Base-by-base conservation (phyloP, 2,888 invertebrate genomes). In the Thyatira batis region DNA sequence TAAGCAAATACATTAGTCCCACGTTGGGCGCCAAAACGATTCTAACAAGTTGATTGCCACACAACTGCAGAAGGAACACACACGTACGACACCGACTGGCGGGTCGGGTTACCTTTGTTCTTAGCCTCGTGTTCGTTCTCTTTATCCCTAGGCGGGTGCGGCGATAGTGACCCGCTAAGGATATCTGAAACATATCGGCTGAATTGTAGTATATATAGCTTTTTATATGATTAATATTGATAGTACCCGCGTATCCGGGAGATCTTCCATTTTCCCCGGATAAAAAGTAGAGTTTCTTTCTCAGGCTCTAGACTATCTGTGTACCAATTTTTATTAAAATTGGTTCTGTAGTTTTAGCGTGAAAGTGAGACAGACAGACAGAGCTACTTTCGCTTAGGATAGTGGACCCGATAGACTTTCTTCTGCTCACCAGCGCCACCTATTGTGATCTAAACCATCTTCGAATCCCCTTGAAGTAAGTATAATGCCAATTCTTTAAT, bases 61-160 rank as follows among this genome's bases (percentile, higher is more conserved):
- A 69, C 59, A 62, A 55, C 68, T 71, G 70, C 60, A 76, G 71
- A 74, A 78, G 73, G 69, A 76, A 71, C 76, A 68, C 67, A 73
- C 69, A 50, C 58, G 61, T n/a, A 39, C 39, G 72, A 76, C 78
- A 78, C 76, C 76, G 69, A 68, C 62, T 65, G 53, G 56, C 60
- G 62, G 66, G 39, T n/a, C 69, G 63, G 67, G 83, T 90, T 92
- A 95, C 95, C 95, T 95, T 95, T 95, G 82, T 93, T 94, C 86
- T 95, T 95, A 81, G 95, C 93, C 74, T 95, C 95, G 79, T 96
- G 95, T 84, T 95, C 95, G 78, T 94, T 94, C 90, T 94, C 94
- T 88, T 93, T 94, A 84, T 94, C 93, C 92, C 94, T 92, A 93
- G 94, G 82, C 65, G 87, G 73, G 72, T 89, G 91, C 52, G 92